These are phyloP conservation scores for Tanytarsus gracilentus DNA, from an alignment of 2,888 invertebrate species.

Conservation along the genomic window DNA sequence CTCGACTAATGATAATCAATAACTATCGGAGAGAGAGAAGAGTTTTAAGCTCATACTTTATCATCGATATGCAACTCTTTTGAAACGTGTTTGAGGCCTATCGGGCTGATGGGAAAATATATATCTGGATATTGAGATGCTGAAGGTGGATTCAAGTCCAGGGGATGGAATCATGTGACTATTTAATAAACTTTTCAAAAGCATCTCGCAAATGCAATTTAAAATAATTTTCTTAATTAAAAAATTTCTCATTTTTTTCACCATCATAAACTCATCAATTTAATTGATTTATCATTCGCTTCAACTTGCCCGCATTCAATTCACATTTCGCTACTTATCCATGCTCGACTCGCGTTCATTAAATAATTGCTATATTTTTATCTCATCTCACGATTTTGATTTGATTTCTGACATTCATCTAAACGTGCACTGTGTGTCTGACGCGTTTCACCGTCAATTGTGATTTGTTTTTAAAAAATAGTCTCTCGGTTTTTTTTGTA, in stretches of 20 bases:
- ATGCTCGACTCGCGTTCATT: constrained; percentile 15
- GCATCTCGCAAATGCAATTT: no score
- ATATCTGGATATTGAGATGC: no score
- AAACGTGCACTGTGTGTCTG: neutral
- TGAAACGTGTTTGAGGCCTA: no score
- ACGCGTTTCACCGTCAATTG: neutral
- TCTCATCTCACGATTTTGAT: constrained; percentile 9
- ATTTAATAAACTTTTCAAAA: no score
- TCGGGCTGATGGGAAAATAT: no score
- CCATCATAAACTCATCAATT: no score
- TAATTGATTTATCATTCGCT: constrained; percentile 28
- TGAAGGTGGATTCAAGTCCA: no score
- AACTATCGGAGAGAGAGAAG: no score
- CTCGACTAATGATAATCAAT: constrained; percentile 26
- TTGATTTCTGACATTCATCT: constrained; percentile 8
- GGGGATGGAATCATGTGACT: no score
- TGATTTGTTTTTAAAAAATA: neutral
- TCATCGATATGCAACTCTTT: neutral
- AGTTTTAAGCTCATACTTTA: neutral
- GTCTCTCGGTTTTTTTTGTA: neutral
- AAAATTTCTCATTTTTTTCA: no score
- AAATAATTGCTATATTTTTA: constrained; percentile 20
- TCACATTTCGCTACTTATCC: no score
- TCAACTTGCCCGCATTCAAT: neutral
- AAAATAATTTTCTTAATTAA: no score